Evolutionary conservation across 2,797 vertebrate genomes (phyloP).

Genomic region (Potorous gilbertii): DNA sequence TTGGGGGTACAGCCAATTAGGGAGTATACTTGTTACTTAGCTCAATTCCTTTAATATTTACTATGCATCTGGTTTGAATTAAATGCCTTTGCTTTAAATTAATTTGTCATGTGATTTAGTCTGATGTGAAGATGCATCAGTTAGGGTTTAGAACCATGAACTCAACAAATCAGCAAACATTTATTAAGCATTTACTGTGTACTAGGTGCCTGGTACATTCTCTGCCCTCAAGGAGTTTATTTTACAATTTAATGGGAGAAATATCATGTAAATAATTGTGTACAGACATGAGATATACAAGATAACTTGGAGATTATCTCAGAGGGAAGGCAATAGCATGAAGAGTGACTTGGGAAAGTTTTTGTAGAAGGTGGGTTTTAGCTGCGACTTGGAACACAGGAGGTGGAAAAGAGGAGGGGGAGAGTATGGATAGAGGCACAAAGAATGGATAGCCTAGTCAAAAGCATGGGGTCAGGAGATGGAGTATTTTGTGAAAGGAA

Average conservation of each 20-base stretch:
- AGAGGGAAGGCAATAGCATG: not conserved
- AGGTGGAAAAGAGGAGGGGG: not conserved
- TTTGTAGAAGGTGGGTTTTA: not conserved
- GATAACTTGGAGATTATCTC: not conserved
- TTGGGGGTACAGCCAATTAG: no score
- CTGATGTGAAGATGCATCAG: not conserved
- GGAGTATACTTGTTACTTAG: not conserved
- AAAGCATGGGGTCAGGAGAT: not conserved
- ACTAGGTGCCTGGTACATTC: not conserved
- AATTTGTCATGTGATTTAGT: not conserved
- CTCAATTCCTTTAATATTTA: not conserved
- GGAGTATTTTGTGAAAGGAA: not conserved
- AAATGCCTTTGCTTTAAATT: not conserved
- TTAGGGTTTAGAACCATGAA: not conserved
- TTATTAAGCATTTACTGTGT: not conserved
- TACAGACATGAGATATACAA: not conserved
- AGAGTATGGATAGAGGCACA: not conserved
- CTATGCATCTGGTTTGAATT: not conserved
- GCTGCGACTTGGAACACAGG: not conserved
- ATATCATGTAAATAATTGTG: not conserved
- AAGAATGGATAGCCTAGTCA: not conserved
- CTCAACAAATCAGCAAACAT: not conserved
- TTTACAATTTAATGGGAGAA: not conserved
- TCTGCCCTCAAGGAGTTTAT: not conserved
- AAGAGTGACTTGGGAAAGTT: not conserved